Conservation (phyloP, 2,888 invertebrate genomes). For the Xestia xanthographa region DNA sequence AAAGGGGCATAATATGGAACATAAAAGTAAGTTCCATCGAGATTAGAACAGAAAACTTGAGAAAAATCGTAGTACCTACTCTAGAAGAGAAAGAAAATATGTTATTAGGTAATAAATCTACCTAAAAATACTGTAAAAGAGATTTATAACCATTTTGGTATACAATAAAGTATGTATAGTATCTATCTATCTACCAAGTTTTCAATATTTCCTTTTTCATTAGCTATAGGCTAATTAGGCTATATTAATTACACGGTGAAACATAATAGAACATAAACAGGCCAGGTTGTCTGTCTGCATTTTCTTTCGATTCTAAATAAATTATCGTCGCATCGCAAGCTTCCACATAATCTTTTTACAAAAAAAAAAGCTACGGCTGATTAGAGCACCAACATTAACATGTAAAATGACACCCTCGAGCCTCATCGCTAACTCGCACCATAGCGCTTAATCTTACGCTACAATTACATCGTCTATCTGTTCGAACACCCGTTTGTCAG, state of each 20-base stretch:
- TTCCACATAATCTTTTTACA: background rate
- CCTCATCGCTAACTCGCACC: slow-evolving; percentile 25
- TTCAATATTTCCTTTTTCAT: background rate
- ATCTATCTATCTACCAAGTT: background rate
- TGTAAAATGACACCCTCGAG: slow-evolving; percentile 53
- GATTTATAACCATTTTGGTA: background rate
- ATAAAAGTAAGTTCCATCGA: slow-evolving; percentile 55
- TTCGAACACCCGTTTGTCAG: slow-evolving; percentile 62
- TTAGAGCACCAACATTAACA: slow-evolving; percentile 35
- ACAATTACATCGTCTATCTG: slow-evolving; percentile 64
- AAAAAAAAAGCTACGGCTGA: slow-evolving; percentile 22
- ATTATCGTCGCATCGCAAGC: background rate
- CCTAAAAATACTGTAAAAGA: background rate
- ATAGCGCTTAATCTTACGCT: slow-evolving; percentile 60
- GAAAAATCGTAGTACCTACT: slow-evolving; percentile 5
- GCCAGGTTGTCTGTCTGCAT: background rate
- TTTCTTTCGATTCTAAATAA: background rate
- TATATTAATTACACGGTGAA: background rate
- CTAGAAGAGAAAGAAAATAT: background rate
- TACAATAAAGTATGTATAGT: no score
- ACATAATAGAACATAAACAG: background rate
- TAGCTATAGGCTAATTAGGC: no score
- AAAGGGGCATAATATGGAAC: slow-evolving; percentile 40
- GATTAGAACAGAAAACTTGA: slow-evolving; percentile 35
- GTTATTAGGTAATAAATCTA: background rate